phyloP scores from a whole-genome alignment of 2,113 vertebrate species.

The Gobius niger region DNA sequence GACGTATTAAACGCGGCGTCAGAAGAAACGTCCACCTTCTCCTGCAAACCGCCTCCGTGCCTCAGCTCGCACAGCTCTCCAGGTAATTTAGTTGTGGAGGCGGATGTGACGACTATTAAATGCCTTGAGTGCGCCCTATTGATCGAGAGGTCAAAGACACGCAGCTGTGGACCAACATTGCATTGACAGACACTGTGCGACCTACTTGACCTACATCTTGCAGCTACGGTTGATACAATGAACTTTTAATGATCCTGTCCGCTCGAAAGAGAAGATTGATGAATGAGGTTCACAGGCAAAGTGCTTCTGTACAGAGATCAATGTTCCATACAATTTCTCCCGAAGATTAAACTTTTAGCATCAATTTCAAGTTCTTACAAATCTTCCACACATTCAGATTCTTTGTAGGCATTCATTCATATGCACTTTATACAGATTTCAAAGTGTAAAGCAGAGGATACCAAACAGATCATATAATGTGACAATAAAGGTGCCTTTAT shows the following conservation, averaged over 20 bases:
- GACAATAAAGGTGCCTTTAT: too few relatives aligned
- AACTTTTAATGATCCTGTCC: neutral
- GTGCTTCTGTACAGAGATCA: neutral
- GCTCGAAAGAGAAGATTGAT: neutral
- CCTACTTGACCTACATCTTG: neutral
- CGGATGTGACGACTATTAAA: neutral
- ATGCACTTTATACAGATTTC: too few relatives aligned
- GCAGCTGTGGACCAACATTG: conserved; percentile 13
- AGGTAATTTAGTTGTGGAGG: conserved; percentile 30
- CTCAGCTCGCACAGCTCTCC: conserved; percentile 34
- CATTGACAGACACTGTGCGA: neutral
- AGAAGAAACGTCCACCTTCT: conserved; percentile 50
- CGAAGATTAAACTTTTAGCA: too few relatives aligned
- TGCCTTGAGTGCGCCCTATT: conserved; percentile 16
- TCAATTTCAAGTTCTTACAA: too few relatives aligned
- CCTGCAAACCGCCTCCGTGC: conserved; percentile 66
- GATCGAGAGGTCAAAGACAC: conserved; percentile 21
- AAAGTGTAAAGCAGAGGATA: too few relatives aligned
- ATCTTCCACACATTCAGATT: too few relatives aligned
- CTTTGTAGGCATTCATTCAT: too few relatives aligned
- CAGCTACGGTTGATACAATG: neutral
- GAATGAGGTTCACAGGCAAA: neutral
- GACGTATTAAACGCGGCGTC: conserved; percentile 56
- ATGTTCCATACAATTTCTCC: too few relatives aligned
- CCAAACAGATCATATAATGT: too few relatives aligned